Evolutionary conservation across 2,888 invertebrate genomes (phyloP), one percentile per base, ranked within the genome.

Genomic region (Antheraea yamamai): DNA sequence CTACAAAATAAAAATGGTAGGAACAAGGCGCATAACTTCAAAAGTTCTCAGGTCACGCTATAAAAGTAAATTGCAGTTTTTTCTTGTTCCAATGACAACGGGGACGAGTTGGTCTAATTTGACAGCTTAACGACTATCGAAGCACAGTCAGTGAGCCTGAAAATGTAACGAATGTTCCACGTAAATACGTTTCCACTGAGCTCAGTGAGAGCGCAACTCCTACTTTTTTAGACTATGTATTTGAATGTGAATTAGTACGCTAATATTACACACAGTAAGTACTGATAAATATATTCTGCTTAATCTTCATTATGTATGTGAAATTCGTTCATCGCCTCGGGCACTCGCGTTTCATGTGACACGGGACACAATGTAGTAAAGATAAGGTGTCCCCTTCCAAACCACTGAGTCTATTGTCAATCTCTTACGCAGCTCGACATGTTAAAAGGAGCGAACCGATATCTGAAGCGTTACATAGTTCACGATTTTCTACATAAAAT

Each of bases 301-400:
- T 89, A 88, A 90, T 91, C 88, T 89, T 89, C 88, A 91, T 92
- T 89, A 91, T 92, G 87, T 91, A 91, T 91, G 89, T 91, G 89
- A 88, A 90, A 90, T 88, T 88, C 86, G 89, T 89, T 90, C 89
- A 88, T 89, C 83, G 87, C 91, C 88, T 82, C 84, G 85, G 89
- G 92, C 89, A 86, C 89, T 91, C 87, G 87, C 91, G 88, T 91
- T 90, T 90, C 91, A 88, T 89, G 90, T 93, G 93, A 93, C 93
- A 89, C 87, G 89, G 92, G 92, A 88, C 90, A 93, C 92, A 93
- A 92, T 92, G 92, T 91, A 91, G 87, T 89, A 91, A 90, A 93
- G 93, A 94, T 94, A 94, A 94, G 92, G 92, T 91, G 86, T 85
- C 85, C 92, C 90, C 88, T 94, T 94, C 93, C 94, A 83, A 91